phyloP scores from a whole-genome alignment of 2,113 vertebrate species.

The Pangasianodon gigas region DNA sequence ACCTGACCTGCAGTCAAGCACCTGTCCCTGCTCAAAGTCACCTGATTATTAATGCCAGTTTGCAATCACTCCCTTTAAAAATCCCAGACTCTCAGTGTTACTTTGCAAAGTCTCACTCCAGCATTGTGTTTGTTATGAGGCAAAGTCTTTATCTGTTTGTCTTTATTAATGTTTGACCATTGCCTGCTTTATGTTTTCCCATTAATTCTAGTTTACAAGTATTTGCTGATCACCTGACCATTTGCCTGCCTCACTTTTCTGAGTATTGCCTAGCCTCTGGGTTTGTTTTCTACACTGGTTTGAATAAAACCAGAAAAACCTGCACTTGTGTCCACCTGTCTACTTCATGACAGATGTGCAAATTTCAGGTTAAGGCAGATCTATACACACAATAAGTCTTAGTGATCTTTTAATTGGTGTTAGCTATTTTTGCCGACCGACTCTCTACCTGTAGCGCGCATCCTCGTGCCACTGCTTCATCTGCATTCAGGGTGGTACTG shows the following conservation, averaged over 20 bases:
- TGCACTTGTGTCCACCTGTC: neutral
- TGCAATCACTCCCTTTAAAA: neutral
- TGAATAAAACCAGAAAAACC: neutral
- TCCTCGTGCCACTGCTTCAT: constrained; percentile 93
- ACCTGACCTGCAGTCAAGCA: neutral
- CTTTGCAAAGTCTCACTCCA: neutral
- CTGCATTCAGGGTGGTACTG: constrained; percentile 94
- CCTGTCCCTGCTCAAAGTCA: neutral
- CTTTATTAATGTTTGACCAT: neutral
- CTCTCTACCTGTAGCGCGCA: constrained; percentile 87
- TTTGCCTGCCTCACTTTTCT: neutral
- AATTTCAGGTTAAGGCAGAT: neutral
- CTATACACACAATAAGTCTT: neutral
- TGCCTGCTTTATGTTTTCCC: neutral
- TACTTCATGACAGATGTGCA: neutral
- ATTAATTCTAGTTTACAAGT: neutral
- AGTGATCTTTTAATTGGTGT: neutral
- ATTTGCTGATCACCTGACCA: neutral
- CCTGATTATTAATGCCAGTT: neutral
- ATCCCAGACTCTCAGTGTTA: neutral
- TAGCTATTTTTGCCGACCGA: neutral
- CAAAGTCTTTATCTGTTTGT: neutral
- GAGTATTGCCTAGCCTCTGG: neutral
- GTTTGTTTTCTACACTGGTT: neutral
- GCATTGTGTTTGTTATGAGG: neutral